Percentiles rank a stretch among this genome's conserved stretches.
Evolutionary conservation across 2,888 invertebrate species (phyloP).

Genomic region (Phortica okadai): DNA sequence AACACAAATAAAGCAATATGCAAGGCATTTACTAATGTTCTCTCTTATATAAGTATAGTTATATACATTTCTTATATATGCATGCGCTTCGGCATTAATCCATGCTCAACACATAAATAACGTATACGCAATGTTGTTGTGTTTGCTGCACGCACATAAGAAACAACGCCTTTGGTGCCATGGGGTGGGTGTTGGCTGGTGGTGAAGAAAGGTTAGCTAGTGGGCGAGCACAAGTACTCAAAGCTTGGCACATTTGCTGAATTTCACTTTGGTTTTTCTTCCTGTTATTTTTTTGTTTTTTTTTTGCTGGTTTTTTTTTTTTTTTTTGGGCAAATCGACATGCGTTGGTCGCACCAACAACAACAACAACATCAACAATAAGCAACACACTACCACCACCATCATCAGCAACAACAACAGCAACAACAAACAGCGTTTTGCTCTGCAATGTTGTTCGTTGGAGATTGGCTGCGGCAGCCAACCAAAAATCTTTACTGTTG

Average conservation of each 20-base stretch:
- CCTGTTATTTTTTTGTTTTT: too few relatives aligned
- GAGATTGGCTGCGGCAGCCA: conserved; percentile 70
- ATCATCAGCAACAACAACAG: conserved; percentile 46
- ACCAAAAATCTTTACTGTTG: conserved; percentile 72
- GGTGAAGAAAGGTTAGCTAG: too few relatives aligned
- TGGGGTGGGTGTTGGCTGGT: too few relatives aligned
- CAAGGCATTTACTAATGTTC: conserved; percentile 24
- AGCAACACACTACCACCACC: conserved; percentile 24
- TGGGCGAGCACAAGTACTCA: too few relatives aligned
- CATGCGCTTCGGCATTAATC: conserved; percentile 37
- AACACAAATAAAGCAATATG: too few relatives aligned
- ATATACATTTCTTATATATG: conserved; percentile 23
- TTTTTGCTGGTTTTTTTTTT: too few relatives aligned
- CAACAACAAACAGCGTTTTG: neutral
- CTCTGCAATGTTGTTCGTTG: conserved; percentile 48
- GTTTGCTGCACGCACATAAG: too few relatives aligned
- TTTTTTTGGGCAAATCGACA: conserved; percentile 17
- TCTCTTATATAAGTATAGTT: conserved; percentile 24
- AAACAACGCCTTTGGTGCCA: too few relatives aligned
- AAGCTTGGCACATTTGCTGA: too few relatives aligned
- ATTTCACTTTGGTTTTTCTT: too few relatives aligned
- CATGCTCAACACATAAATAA: conserved; percentile 46
- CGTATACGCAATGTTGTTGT: conserved; percentile 56
- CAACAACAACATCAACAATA: conserved; percentile 34
- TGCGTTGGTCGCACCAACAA: conserved; percentile 33